These are phyloP conservation scores for Heteromormyrus szaboi DNA, from an alignment of 2,797 vertebrate genomes.

Conservation along the genomic window DNA sequence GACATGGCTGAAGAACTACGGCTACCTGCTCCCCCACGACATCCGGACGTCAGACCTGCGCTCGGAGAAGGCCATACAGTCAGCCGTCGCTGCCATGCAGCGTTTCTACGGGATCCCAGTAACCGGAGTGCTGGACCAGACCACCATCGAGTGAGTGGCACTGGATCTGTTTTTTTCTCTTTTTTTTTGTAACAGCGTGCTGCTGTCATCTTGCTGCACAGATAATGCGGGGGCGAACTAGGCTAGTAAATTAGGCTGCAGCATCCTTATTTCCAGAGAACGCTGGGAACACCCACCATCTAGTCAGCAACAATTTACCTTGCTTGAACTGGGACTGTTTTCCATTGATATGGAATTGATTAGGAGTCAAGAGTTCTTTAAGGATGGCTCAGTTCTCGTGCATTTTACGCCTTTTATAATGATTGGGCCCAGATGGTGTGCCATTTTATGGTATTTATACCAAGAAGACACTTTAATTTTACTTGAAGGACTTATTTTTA, in stretches of 20 bases:
- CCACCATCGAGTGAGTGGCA: conserved; percentile 78
- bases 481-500: conserved; percentile 1
- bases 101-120: conserved; percentile 86
- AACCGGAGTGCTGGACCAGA: conserved; percentile 80
- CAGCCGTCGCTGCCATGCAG: conserved; percentile 84
- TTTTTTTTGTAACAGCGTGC: background rate
- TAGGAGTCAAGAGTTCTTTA: background rate
- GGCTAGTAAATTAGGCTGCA: conserved; percentile 10
- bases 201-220: background rate
- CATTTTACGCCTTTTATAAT: background rate
- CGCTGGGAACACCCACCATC: background rate
- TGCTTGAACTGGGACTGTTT: conserved; percentile 7
- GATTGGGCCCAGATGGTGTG: background rate
- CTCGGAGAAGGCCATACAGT: conserved; percentile 81
- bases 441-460: background rate
- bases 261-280: background rate
- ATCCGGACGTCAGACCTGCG: conserved; percentile 73
- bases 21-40: conserved; percentile 80
- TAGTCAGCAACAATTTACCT: conserved; percentile 8
- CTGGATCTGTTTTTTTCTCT: background rate
- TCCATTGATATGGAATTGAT: conserved; percentile 10
- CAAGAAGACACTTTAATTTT: background rate
- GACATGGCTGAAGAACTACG: conserved; percentile 86
- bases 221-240: background rate
- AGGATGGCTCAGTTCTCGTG: background rate